Conservation (phyloP, 2,797 vertebrate genomes). For the Tangara arthus region DNA sequence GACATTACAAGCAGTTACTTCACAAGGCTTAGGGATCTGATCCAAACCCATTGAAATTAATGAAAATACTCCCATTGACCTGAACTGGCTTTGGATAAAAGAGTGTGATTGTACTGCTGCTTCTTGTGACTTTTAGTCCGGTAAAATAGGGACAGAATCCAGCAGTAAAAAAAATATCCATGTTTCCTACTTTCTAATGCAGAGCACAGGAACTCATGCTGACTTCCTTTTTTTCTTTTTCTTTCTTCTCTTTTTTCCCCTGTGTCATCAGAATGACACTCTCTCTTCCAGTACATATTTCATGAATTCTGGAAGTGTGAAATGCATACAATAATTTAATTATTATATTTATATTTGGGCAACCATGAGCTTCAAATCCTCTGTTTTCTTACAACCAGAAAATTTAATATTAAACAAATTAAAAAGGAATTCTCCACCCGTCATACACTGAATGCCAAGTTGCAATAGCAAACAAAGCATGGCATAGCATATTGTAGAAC, state of each 20-base stretch:
- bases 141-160: background rate
- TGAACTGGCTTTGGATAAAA: conserved; percentile 39
- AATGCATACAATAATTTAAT: background rate
- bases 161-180: background rate
- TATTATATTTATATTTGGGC: background rate
- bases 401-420: background rate
- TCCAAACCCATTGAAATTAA: conserved; percentile 45
- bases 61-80: conserved; percentile 42
- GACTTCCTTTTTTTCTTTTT: background rate
- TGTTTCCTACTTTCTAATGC: conserved; percentile 17
- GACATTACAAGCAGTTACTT: conserved; percentile 17
- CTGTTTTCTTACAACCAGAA: background rate
- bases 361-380: background rate
- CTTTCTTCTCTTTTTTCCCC: background rate
- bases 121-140: conserved; percentile 1
- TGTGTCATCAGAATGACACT: background rate
- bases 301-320: background rate
- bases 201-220: background rate
- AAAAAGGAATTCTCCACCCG: background rate
- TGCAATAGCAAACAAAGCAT: background rate
- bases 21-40: background rate
- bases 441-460: background rate
- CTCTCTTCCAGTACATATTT: background rate
- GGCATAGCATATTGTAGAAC: background rate
- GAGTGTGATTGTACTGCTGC: conserved; percentile 6